These are phyloP conservation scores for Paguma larvata DNA, from an alignment of 2,797 vertebrate genomes.

Conservation along the genomic window DNA sequence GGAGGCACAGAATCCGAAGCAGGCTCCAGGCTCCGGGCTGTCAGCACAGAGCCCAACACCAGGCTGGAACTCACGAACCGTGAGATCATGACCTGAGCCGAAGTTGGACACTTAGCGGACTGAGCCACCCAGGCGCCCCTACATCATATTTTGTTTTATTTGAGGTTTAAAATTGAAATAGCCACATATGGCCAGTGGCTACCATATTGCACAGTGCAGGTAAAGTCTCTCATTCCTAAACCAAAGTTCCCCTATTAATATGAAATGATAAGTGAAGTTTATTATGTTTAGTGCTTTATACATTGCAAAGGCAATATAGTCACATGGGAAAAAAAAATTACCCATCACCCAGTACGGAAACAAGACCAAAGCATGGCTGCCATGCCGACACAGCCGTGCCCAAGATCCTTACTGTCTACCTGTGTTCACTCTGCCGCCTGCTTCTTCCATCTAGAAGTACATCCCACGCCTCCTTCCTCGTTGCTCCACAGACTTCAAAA, in stretches of 20 bases:
- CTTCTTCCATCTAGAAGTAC: not conserved
- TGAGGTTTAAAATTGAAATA: not conserved
- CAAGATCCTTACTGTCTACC: rapidly evolving
- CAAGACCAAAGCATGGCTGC: not conserved
- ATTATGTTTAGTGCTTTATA: not conserved
- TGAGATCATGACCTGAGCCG: too few relatives aligned
- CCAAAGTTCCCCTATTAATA: not conserved
- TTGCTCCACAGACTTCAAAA: not conserved
- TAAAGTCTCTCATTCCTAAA: not conserved
- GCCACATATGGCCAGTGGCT: not conserved
- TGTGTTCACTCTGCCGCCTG: not conserved
- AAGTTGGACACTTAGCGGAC: too few relatives aligned
- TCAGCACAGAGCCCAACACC: too few relatives aligned
- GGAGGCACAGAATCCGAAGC: too few relatives aligned
- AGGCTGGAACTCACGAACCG: too few relatives aligned
- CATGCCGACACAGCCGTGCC: not conserved
- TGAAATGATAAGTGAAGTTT: not conserved
- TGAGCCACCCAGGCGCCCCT: too few relatives aligned
- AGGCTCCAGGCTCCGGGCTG: too few relatives aligned
- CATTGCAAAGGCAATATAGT: not conserved
- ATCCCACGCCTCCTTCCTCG: not conserved
- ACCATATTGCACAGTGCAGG: not conserved
- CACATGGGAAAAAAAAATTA: not conserved
- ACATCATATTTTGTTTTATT: too few relatives aligned
- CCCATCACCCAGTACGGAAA: not conserved